Base-by-base conservation (phyloP, 2,888 invertebrate species). In the Labia minor region DNA sequence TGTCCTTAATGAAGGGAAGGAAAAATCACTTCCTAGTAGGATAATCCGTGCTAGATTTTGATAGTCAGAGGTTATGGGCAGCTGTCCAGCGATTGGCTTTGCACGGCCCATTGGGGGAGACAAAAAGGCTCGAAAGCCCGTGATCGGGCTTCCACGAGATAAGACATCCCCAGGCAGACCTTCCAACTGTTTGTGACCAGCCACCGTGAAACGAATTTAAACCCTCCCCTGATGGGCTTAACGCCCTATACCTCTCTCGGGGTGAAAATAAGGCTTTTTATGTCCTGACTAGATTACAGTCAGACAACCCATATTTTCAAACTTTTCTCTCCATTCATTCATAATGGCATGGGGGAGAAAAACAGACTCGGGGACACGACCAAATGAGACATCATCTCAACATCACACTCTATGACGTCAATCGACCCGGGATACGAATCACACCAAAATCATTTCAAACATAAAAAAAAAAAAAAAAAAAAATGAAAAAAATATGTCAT, bases 151-250 rank as follows among this genome's bases (percentile, higher is more conserved):
- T 49, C 49, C 49, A 11, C 16, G 4, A 49, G 49, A 49, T 49
- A 49, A 49, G 49, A 49, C 49, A 49, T 49, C 49, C 49, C 49
- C 16, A 16, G 14, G 14, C 49, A 49, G 49, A 16, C 14, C 49
- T 49, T 49, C 49, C 49, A 49, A 49, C 14, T 49, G 49, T 49
- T 49, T 49, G 49, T 49, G 49, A 49, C 49, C 49, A 49, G 49
- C 49, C 49, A 49, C 49, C 49, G 49, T 49, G 49, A 49, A 49
- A 49, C 49, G 49, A 49, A 49, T 49, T 49, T 49, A 49, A 49
- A 49, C 49, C 49, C 49, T 49, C 49, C 49, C 49, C 49, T 49
- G 14, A 49, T 49, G 49, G 49, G 49, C n/a, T 49, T 49, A 49
- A 49, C 49, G 16, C 49, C 49, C 49, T 16, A 49, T 16, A 49